phyloP scores from a whole-genome alignment of 2,888 invertebrate genomes.

The Biston betularia region DNA sequence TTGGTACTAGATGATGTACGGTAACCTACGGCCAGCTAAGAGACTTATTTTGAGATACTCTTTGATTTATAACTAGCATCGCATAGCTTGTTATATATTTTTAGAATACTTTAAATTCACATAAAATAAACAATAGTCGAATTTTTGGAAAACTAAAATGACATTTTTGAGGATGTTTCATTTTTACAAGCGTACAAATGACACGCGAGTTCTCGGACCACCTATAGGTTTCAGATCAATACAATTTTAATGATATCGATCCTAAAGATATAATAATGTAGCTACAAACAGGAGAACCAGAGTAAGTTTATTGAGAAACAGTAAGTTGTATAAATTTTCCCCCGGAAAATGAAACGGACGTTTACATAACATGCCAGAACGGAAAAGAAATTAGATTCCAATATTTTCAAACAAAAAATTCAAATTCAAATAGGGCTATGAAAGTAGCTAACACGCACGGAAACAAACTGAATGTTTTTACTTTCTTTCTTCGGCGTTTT shows the following conservation, averaged over 20 bases:
- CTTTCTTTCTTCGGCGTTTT: neutral
- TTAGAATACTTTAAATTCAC: no score
- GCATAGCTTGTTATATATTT: no score
- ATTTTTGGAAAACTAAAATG: no score
- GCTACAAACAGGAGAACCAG: neutral
- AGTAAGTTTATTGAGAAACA: neutral
- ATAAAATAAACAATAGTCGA: no score
- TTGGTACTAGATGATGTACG: no score
- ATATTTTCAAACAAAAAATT: constrained; percentile 17
- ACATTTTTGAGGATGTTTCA: no score
- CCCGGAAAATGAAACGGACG: neutral
- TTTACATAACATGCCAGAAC: constrained; percentile 12
- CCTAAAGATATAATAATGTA: neutral
- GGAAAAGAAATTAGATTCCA: constrained; percentile 3
- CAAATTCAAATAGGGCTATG: neutral
- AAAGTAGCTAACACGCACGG: neutral
- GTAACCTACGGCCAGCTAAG: no score
- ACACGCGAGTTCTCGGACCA: no score
- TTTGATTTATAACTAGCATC: no score
- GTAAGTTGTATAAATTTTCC: constrained; percentile 1
- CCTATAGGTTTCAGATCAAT: no score
- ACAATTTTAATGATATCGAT: neutral
- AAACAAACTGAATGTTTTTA: neutral
- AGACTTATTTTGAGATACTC: no score
- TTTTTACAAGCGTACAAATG: no score